phyloP scores from a whole-genome alignment of 2,113 vertebrate genomes.

The Fukomys damarensis region DNA sequence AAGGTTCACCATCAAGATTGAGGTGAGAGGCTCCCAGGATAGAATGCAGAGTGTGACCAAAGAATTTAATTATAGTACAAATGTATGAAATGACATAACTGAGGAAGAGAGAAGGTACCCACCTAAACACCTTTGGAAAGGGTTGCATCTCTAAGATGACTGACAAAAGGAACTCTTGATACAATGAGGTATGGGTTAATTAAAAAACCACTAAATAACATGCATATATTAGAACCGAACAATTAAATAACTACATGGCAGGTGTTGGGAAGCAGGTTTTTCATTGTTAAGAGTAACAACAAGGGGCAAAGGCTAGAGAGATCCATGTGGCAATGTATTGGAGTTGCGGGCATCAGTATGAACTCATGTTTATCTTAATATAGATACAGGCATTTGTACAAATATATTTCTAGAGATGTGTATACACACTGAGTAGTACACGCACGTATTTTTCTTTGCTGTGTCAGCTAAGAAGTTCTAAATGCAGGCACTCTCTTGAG shows the following conservation, averaged over 20 bases:
- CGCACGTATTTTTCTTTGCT: neutral
- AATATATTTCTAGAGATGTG: neutral
- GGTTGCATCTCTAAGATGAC: neutral
- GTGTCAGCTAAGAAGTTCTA: neutral
- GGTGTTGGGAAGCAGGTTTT: neutral
- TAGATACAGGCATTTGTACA: neutral
- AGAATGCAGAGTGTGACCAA: neutral
- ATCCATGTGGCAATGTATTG: neutral
- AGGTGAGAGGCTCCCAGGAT: neutral
- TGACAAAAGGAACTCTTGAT: constrained; percentile 3
- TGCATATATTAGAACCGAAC: neutral
- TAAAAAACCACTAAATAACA: neutral
- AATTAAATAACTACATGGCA: neutral
- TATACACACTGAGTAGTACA: neutral
- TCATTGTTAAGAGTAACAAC: neutral
- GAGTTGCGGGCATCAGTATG: neutral
- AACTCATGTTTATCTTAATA: neutral
- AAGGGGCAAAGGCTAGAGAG: neutral
- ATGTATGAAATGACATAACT: neutral
- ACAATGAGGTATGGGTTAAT: neutral
- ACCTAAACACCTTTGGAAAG: neutral
- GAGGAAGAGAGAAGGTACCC: neutral
- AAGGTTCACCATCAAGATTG: neutral
- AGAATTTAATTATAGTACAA: neutral
- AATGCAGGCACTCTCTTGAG: neutral